Percentiles rank a stretch among this genome's conserved stretches.
These are phyloP conservation scores for Tenthredo amoena DNA, from an alignment of 2,888 invertebrate genomes.

Conservation along the genomic window DNA sequence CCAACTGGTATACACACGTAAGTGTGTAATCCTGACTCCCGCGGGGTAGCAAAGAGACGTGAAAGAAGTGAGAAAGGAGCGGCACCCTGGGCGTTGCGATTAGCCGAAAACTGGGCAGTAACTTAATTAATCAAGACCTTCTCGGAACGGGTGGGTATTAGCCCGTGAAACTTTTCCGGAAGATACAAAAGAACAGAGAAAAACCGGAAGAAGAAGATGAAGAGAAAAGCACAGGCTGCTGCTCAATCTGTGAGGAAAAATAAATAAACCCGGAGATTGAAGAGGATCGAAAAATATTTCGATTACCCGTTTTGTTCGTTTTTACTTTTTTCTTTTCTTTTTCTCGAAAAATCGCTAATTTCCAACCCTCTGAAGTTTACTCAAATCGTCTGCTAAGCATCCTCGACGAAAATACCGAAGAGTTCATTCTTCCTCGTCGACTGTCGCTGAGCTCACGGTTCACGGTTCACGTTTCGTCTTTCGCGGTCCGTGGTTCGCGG, in stretches of 20 bases:
- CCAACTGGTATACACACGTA: not conserved
- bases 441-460: not conserved
- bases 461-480: not conserved
- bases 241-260: not conserved
- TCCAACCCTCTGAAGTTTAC: not conserved
- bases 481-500: not conserved
- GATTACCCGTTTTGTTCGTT: not conserved
- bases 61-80: not conserved
- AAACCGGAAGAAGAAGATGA: not conserved
- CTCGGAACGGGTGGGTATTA: not conserved
- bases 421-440: not conserved
- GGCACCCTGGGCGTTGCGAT: constrained; percentile 27
- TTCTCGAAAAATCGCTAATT: not conserved
- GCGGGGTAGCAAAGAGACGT: not conserved
- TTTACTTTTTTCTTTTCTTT: no score
- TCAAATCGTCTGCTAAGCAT: not conserved
- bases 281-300: not conserved
- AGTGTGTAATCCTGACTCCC: not conserved
- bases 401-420: not conserved
- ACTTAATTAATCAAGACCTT: constrained; percentile 38
- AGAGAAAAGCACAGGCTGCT: not conserved
- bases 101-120: constrained; percentile 35
- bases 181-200: not conserved
- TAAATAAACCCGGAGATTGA: not conserved
- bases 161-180: constrained; percentile 12